Evolutionary conservation across 1,140 invertebrate genomes (phyloP).

Genomic region (Rhagoletis zephyria): DNA sequence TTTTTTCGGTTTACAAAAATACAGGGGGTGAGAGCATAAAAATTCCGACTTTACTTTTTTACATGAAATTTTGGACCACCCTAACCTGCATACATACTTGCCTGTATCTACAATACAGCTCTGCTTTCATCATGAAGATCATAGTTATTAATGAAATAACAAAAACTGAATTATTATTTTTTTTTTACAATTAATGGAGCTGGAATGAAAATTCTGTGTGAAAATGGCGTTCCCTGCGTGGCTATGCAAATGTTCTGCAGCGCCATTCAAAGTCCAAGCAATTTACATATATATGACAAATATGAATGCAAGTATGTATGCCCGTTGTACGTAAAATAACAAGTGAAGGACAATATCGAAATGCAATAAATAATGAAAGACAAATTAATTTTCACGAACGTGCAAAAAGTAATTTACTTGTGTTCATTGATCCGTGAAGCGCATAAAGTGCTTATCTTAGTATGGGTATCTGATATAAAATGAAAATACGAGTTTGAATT

Average conservation of each 20-base stretch:
- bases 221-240: not conserved
- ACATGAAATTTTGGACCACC: too few species aligned
- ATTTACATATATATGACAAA: too few species aligned
- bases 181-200: slow-evolving; percentile 14
- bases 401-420: slow-evolving; percentile 39
- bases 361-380: slow-evolving; percentile 41
- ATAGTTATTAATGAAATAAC: too few species aligned
- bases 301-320: not conserved
- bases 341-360: slow-evolving; percentile 46
- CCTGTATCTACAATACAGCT: too few species aligned
- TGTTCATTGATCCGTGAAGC: slow-evolving; percentile 15
- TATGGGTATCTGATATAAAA: not conserved
- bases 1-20: too few species aligned
- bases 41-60: too few species aligned
- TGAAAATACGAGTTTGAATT: too few species aligned
- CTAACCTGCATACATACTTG: too few species aligned
- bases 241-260: not conserved
- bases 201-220: not conserved
- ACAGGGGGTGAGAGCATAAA: too few species aligned
- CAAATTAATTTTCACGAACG: slow-evolving; percentile 49
- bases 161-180: too few species aligned
- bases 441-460: not conserved
- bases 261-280: not conserved
- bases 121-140: too few species aligned
- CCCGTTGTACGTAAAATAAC: not conserved